phyloP scores from a whole-genome alignment of 2,113 vertebrate species.

The Spheniscus mendiculus region DNA sequence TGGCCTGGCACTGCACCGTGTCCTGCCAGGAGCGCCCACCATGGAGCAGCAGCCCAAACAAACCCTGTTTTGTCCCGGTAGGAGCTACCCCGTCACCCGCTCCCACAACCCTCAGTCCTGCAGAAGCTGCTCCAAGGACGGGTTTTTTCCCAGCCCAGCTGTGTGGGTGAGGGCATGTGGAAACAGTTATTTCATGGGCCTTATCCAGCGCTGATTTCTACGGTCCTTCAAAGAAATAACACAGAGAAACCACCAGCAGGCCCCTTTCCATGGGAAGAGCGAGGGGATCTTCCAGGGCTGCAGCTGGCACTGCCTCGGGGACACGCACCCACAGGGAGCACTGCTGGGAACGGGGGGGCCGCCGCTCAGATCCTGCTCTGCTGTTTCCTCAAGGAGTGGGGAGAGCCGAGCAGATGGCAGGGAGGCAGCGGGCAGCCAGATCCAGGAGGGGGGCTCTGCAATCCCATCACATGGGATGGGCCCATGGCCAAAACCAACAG shows the following conservation, averaged over 20 bases:
- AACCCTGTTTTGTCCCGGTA: background rate
- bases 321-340: background rate
- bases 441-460: background rate
- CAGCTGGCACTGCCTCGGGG: background rate
- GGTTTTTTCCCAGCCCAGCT: background rate
- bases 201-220: background rate
- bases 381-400: accelerated
- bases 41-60: background rate
- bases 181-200: background rate
- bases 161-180: background rate
- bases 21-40: background rate
- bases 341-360: accelerated
- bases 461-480: background rate
- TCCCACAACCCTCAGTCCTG: background rate
- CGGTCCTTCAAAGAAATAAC: background rate
- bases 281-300: background rate
- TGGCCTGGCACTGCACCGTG: background rate
- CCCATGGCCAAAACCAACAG: constrained; percentile 18
- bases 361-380: background rate
- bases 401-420: background rate
- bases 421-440: background rate
- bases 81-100: background rate
- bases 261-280: background rate
- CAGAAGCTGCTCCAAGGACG: background rate
- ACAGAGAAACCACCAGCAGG: background rate